phyloP scores from a whole-genome alignment of 2,888 invertebrate species.

The Hymenopus coronatus region DNA sequence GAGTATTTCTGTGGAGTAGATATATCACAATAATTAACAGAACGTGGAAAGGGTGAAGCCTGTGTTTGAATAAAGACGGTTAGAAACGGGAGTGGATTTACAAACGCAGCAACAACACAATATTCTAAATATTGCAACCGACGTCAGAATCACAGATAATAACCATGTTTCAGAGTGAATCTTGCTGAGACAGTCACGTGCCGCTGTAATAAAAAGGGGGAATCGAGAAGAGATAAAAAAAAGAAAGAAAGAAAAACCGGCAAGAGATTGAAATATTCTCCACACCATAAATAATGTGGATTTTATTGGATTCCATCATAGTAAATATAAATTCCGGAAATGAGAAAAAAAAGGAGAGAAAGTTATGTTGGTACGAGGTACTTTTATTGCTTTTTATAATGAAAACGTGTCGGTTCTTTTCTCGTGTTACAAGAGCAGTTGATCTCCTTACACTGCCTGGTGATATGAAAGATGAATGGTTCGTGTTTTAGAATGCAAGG shows the following conservation, averaged over 20 bases:
- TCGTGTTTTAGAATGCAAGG: no score
- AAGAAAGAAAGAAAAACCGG: neutral
- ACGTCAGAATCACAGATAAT: neutral
- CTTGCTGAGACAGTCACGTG: neutral
- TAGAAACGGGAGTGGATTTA: no score
- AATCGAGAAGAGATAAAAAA: neutral
- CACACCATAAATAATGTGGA: constrained; percentile 1
- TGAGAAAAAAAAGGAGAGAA: neutral
- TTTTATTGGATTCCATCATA: constrained; percentile 1
- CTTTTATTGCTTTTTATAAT: neutral
- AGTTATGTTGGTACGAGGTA: neutral
- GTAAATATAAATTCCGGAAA: neutral
- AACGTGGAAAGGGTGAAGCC: no score
- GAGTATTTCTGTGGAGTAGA: no score
- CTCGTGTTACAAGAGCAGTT: neutral
- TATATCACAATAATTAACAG: no score
- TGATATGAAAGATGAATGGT: no score
- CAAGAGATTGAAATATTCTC: neutral
- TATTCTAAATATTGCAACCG: neutral
- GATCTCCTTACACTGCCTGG: no score
- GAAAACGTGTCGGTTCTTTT: neutral
- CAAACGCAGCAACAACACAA: no score
- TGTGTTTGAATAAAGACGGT: neutral
- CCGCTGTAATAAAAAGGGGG: no score
- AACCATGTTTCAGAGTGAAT: neutral